Conservation (phyloP, 2,888 invertebrate species). For the Orchestes rusci region DNA sequence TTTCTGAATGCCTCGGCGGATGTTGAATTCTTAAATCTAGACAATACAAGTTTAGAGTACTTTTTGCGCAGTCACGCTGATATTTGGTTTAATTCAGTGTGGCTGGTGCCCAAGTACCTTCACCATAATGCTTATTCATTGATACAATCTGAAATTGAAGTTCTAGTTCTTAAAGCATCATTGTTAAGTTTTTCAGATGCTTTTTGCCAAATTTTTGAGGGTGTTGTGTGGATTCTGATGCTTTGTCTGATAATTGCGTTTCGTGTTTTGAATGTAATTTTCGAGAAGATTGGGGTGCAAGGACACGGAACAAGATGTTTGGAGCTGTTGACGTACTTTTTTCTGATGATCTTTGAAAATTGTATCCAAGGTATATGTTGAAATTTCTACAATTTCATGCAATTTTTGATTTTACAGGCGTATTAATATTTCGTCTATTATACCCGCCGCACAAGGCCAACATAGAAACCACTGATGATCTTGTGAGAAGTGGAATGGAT, state of each 20-base stretch:
- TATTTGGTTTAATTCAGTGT: not conserved
- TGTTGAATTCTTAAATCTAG: too few relatives aligned
- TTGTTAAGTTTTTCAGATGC: not conserved
- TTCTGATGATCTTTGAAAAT: not conserved
- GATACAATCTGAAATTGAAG: not conserved
- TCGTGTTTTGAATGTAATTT: not conserved
- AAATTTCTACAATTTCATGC: too few relatives aligned
- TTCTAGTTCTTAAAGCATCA: not conserved
- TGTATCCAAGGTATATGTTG: not conserved
- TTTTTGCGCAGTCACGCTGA: too few relatives aligned
- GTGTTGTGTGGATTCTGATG: not conserved
- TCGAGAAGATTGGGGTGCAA: not conserved
- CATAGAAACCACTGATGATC: not conserved
- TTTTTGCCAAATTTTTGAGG: not conserved
- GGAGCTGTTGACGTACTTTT: not conserved
- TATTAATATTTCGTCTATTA: too few relatives aligned
- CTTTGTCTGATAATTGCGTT: not conserved
- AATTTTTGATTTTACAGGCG: too few relatives aligned
- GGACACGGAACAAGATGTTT: not conserved
- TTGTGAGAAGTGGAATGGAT: not conserved
- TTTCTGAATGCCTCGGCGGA: too few relatives aligned
- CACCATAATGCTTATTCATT: not conserved
- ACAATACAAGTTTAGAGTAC: too few relatives aligned
- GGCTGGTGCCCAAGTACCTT: not conserved
- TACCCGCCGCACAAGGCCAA: not conserved